Conservation (phyloP, 2,113 vertebrate genomes). For the Platanista minor region DNA sequence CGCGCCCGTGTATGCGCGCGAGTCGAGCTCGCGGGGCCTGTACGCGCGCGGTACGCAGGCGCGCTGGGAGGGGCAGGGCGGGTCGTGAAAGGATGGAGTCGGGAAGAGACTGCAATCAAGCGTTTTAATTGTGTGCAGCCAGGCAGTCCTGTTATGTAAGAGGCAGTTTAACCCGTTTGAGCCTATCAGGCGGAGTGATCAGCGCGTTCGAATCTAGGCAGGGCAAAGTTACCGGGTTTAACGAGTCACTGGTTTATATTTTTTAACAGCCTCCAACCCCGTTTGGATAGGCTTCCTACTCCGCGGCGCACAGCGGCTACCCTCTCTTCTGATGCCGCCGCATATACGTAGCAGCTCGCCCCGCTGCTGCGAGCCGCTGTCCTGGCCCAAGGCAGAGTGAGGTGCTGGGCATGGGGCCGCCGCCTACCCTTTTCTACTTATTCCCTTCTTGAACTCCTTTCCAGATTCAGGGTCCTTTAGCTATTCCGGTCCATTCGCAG, state of each 20-base stretch:
- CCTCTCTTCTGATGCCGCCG: no score
- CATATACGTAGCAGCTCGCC: background rate
- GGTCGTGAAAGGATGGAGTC: background rate
- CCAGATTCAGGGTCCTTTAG: background rate
- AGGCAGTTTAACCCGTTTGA: constrained; percentile 50
- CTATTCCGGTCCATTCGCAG: constrained; percentile 25
- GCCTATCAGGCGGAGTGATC: background rate
- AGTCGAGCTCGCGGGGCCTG: background rate
- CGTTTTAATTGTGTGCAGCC: constrained; percentile 63
- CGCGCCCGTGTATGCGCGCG: background rate
- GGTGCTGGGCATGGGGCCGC: background rate
- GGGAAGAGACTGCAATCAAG: constrained; percentile 46
- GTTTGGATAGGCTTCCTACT: background rate
- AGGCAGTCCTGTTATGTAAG: constrained; percentile 65
- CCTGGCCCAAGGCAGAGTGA: background rate
- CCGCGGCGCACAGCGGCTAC: background rate
- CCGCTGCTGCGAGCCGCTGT: background rate
- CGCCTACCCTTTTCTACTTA: background rate
- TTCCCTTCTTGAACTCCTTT: background rate
- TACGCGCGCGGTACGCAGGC: constrained; percentile 52
- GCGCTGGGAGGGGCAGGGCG: constrained; percentile 35
- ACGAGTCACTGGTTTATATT: background rate
- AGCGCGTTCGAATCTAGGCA: background rate
- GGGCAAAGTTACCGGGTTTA: background rate
- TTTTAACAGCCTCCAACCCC: background rate